Percentiles rank a stretch among this genome's conserved stretches.
These are phyloP conservation scores for Physella acuta DNA, from an alignment of 1,140 invertebrate genomes.

Conservation along the genomic window DNA sequence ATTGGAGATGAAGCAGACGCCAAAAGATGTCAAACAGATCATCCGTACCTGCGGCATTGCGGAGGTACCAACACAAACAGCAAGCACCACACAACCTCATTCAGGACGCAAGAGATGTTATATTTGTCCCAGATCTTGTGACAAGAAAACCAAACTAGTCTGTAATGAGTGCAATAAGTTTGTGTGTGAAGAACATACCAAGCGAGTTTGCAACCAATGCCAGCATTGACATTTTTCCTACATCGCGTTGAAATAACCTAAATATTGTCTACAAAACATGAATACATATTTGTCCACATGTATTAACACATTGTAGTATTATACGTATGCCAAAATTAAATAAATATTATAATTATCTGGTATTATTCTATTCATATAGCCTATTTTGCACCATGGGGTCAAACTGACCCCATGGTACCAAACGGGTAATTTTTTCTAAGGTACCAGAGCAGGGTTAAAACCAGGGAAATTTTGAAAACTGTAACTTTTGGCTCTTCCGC, in stretches of 20 bases:
- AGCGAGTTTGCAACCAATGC: background rate
- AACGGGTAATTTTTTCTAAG: no score
- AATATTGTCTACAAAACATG: background rate
- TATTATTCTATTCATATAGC: no score
- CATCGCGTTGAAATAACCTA: background rate
- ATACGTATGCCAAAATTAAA: no score
- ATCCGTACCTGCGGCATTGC: no score
- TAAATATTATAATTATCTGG: no score
- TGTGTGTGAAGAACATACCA: background rate
- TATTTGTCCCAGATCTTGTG: background rate
- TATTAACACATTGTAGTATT: background rate
- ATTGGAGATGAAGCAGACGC: no score
- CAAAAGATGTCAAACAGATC: no score
- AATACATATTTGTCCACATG: background rate
- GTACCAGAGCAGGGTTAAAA: no score
- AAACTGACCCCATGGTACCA: no score
- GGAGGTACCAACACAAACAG: background rate
- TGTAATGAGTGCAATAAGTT: background rate
- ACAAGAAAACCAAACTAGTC: constrained; percentile 1
- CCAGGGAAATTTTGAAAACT: no score
- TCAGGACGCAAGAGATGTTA: background rate
- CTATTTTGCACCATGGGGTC: no score
- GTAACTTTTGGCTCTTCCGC: no score
- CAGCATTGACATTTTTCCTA: background rate
- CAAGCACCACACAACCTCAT: background rate